Evolutionary conservation across 2,113 vertebrate species (phyloP), one percentile per base, ranked within the genome.

Genomic region (Neodon shergylaensis): DNA sequence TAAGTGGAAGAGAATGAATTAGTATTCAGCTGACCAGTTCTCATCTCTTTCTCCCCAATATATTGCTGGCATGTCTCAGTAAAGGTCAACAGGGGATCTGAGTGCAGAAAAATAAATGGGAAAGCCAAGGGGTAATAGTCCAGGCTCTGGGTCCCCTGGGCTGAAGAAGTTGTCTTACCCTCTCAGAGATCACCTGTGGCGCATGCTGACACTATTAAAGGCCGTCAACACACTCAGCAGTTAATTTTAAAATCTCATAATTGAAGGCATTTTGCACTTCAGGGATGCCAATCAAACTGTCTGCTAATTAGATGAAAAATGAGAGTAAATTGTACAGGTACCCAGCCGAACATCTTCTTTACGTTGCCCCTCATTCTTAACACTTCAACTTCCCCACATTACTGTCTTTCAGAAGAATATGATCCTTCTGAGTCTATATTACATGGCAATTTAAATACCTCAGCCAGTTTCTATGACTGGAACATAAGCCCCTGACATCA

Each of bases 231-330:
- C 36, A 88, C 31, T 88, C 49, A 68, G 24, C 31, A 93, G 63
- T 87, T 94, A 76, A 90, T 93, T 95, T 92, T 77, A 78, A 96
- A 78, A 88, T 92, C 52, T 94, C 78, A 88, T 97, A 91, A 91
- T 49, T 73, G 63, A 92, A 90, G 89, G 17, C 36, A 76, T 61
- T 94, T 95, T 78, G 11, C 3, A 76, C 26, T 96, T 93, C 36
- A 44, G 84, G 16, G 24, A 95, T 94, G 72, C 0, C 86, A 90
- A 82, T 81, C 73, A 92, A 92, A 90, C 39, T 73, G 44, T 66
- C 63, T 63, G 89, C 10, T 83, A 73, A 88, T 49, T 39, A 65
- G 58, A 88, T 24, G 16, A 39, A 90, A 94, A 88, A 92, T 3
- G 4, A 72, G 54, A 44, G 2, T 24, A 19, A 58, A 47, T 42